These are phyloP conservation scores for Eurystomus gularis DNA, from an alignment of 2,113 vertebrate genomes.

Conservation along the genomic window DNA sequence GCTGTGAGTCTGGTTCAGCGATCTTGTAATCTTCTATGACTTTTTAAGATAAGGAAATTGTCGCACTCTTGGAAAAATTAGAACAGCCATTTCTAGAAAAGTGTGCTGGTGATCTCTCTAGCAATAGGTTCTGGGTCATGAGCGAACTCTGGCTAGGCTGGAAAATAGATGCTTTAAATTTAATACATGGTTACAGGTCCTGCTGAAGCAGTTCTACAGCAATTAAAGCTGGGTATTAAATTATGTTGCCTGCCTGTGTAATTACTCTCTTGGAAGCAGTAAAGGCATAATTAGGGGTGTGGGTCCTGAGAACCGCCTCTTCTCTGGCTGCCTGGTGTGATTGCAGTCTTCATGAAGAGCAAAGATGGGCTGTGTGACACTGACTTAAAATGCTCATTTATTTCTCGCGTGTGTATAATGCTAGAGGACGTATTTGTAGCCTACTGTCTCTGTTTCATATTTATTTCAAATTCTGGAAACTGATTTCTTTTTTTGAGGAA, in stretches of 20 bases:
- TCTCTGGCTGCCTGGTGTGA: background rate
- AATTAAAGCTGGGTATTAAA: conserved; percentile 48
- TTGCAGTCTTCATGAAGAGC: background rate
- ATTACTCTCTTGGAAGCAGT: conserved; percentile 52
- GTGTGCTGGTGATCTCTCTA: background rate
- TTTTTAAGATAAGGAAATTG: background rate
- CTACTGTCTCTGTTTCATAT: background rate
- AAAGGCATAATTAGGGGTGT: conserved; percentile 46
- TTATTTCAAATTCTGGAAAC: background rate
- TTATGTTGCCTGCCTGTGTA: conserved; percentile 36
- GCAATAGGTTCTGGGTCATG: background rate
- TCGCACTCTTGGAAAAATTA: background rate
- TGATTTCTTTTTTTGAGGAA: background rate
- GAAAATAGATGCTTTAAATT: background rate
- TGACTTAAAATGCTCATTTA: rapidly evolving
- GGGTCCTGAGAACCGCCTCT: background rate
- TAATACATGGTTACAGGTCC: conserved; percentile 11
- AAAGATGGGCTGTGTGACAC: background rate
- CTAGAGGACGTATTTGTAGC: background rate
- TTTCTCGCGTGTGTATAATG: background rate
- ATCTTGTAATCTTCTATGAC: rapidly evolving
- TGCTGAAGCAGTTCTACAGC: conserved; percentile 55
- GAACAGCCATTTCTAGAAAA: background rate
- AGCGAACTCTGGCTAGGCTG: background rate
- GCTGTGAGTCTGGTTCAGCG: background rate